Base-by-base conservation (phyloP, 2,797 vertebrate species). In the Phalloptychus januarius region DNA sequence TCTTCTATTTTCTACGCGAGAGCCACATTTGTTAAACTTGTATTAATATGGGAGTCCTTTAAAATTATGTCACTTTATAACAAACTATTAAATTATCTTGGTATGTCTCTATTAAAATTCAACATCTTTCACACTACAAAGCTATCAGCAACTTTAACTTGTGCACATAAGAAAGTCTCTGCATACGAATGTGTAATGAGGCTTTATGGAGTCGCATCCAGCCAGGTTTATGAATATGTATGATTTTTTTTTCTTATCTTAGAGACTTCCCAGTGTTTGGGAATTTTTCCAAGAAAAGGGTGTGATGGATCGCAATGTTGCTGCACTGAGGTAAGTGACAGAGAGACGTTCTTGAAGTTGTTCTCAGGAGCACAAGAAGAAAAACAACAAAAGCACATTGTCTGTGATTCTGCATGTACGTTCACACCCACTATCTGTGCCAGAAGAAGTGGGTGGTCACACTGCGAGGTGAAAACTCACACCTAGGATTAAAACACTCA, bases 191-290 rank as follows among this genome's bases (percentile, higher is more conserved):
- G 87, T 87, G 77, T 89, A 93, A 94, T 91, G 76, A 76, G 56
- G 81, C 85, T 90, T 86, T 83, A 78, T 72, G 7, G 58, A 85
- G 74, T 71, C 78, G 74, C 81, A 65, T 77, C 78, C 54, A 80
- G 88, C 79, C 73, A 81, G 70, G 25, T 76, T 87, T 71, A 93
- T 93, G 87, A 94, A 92, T 93, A 94, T 94, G 87, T 83, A 91
- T 85, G 45, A 69, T 84, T 76, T 65, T 78, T 84, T 36, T 72
- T 50, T 58, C 28, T 58, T 44, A 13, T 88, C 71, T 85, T 44
- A 75, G 74, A 86, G 86, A 89, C 81, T 86, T 92, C 76, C 71
- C 20, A 44, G 82, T 82, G 77, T 87, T 88, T 83, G 81, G 86
- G 82, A 87, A 72, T 81, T 82, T 85, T 92, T 86, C 79, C 58